These are phyloP conservation scores for Anser cygnoides DNA, from an alignment of 2,113 vertebrate genomes.

Conservation along the genomic window DNA sequence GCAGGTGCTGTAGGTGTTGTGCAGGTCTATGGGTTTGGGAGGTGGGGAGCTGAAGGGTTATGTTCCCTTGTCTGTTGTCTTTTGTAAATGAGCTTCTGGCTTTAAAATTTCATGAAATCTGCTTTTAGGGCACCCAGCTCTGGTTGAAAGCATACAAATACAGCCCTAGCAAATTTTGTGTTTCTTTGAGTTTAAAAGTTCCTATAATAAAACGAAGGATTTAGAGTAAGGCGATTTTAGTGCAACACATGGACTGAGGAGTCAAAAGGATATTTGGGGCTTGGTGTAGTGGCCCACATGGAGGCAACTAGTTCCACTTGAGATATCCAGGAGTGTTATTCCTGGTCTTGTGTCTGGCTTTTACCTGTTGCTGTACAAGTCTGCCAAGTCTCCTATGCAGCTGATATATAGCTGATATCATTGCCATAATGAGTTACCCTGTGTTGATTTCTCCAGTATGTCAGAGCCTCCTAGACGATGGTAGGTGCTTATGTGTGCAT, in stretches of 20 bases:
- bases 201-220: neutral
- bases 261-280: accelerated
- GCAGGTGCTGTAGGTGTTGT: neutral
- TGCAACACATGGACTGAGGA: accelerated
- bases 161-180: neutral
- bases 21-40: neutral
- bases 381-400: neutral
- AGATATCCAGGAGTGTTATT: neutral
- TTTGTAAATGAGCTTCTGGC: neutral
- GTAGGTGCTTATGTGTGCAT: neutral
- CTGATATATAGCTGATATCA: neutral
- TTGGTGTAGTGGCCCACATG: neutral
- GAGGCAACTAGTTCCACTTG: neutral
- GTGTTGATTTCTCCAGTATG: neutral
- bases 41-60: neutral
- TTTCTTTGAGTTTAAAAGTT: neutral
- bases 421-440: neutral
- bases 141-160: neutral
- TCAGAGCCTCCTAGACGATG: accelerated
- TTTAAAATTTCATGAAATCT: neutral
- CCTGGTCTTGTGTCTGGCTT: neutral
- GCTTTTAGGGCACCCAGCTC: neutral
- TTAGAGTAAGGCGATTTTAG: neutral
- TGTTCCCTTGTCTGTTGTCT: neutral
- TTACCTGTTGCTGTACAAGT: neutral